A percentile compares a stretch with the other conserved stretches of the same genome.
These are phyloP conservation scores for Hippolais icterina DNA, from an alignment of 2,113 vertebrate species.

Conservation along the genomic window DNA sequence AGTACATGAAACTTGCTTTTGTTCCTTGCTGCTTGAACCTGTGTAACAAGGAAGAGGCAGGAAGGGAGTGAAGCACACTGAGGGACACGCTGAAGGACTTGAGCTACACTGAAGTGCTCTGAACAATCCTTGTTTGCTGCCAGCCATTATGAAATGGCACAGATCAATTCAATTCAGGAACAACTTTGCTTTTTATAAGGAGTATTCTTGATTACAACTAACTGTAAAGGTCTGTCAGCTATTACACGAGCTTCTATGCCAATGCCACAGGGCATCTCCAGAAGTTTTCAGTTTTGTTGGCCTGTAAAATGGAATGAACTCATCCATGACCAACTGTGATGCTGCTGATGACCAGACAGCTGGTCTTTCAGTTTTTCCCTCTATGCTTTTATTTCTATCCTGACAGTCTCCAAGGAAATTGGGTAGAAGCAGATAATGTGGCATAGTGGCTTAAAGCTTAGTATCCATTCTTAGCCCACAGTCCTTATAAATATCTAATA, in stretches of 20 bases:
- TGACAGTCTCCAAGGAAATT: neutral
- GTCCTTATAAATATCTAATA: neutral
- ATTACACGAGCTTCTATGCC: neutral
- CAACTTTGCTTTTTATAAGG: neutral
- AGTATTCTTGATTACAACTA: neutral
- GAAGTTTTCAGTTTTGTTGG: neutral
- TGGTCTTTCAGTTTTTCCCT: neutral
- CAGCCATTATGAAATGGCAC: neutral
- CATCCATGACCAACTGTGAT: neutral
- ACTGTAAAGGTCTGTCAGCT: neutral
- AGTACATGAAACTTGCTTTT: neutral
- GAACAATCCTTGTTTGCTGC: neutral
- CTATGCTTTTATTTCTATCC: neutral
- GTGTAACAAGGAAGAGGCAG: neutral
- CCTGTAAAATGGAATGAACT: neutral
- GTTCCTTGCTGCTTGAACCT: neutral
- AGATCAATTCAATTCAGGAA: neutral
- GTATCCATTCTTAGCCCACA: neutral
- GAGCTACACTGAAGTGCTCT: neutral
- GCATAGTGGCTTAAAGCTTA: neutral
- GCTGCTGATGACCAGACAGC: neutral
- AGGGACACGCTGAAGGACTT: neutral
- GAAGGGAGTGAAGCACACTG: neutral
- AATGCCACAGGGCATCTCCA: neutral
- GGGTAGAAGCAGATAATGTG: neutral